Evolutionary conservation across 1,140 invertebrate species (phyloP), one percentile per base, ranked within the genome.

Genomic region (Oncopeltus fasciatus): DNA sequence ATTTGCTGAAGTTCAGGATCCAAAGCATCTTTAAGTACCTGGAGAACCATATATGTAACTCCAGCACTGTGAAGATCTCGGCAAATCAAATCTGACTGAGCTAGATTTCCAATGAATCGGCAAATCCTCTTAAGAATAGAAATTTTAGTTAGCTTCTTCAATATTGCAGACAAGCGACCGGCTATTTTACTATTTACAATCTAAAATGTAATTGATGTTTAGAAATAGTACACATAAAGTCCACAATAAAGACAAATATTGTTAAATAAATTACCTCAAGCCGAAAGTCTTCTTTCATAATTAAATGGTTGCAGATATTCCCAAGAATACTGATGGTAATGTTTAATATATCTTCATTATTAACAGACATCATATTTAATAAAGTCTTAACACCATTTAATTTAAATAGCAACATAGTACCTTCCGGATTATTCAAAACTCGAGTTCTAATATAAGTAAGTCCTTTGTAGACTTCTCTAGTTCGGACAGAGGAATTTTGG

Each of bases 301-400:
- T 57, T 28, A 62, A 27, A 53, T 68, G 57, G 31, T 65, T 58
- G 38, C 67, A 68, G 29, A 67, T 67, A 44, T 69, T 68, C 2
- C 63, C 67, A 43, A 69, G 60, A 24, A 69, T 69, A 47, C 69
- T 69, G 31, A 69, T 33, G 43, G 63, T 61, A 12, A 68, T 56
- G 56, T 67, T 66, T 14, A 68, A 57, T 26, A 68, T 66, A 57
- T 68, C 67, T 31, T 64, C 65, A 59, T 68, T 69, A 49, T 67
- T 65, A 16, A 24, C 9, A 21, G 60, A 62, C 18, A 69, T 43
- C 4, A 65, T 58, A 59, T 67, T 67, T 21, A 44, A 57, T 26
- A 44, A 26, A 27, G 20, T 24, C 24, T 53, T 53, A 53, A 18
- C 21, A 53, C 49, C 49, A 8, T 24, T 24, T 24, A 24, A 53